Conservation (phyloP, 2,113 vertebrate genomes). For the Nibea albiflora region DNA sequence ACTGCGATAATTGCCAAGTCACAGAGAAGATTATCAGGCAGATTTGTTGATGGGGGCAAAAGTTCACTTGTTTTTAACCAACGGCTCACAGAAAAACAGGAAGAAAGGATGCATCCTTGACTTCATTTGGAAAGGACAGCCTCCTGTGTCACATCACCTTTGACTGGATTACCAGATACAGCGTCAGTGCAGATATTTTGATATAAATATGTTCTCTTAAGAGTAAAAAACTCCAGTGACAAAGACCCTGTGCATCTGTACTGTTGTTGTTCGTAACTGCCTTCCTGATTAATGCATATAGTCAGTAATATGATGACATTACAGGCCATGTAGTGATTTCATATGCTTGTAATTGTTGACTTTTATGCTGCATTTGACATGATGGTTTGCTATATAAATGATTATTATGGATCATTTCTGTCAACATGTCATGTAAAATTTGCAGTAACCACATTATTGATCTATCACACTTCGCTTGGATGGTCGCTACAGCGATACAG, state of each 20-base stretch:
- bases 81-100: constrained; percentile 43
- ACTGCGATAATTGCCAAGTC: constrained; percentile 69
- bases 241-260: not conserved
- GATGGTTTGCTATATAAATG: too few relatives aligned
- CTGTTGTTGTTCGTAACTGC: not conserved
- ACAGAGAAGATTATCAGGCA: constrained; percentile 66
- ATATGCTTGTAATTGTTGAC: not conserved
- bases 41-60: constrained; percentile 66
- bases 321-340: not conserved
- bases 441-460: not conserved
- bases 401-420: too few relatives aligned
- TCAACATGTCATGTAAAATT: too few relatives aligned
- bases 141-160: constrained; percentile 15
- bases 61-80: constrained; percentile 53
- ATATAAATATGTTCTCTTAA: not conserved
- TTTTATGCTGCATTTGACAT: not conserved
- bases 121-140: constrained; percentile 15
- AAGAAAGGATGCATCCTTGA: constrained; percentile 33
- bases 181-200: not conserved
- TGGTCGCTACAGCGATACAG: not conserved
- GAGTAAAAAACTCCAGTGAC: not conserved
- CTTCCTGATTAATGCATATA: not conserved
- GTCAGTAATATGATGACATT: not conserved
- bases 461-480: too few relatives aligned
- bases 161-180: constrained; percentile 2